Percentiles rank a stretch among this genome's conserved stretches.
phyloP scores from a whole-genome alignment of 2,797 vertebrate genomes.

The Hyperoplus lanceolatus region DNA sequence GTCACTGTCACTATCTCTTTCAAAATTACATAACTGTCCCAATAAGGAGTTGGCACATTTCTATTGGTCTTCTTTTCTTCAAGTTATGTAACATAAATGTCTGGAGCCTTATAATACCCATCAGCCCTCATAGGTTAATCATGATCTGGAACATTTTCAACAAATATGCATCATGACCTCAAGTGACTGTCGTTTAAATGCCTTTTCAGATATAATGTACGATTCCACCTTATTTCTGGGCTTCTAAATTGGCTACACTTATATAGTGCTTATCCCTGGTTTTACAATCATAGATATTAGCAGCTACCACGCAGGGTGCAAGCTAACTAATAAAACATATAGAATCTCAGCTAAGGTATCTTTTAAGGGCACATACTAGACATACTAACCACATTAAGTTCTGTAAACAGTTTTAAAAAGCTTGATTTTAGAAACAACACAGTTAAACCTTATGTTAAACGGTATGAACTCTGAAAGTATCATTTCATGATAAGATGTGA shows the following conservation, averaged over 20 bases:
- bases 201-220: neutral
- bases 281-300: too few relatives aligned
- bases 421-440: neutral
- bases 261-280: too few relatives aligned
- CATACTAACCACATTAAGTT: neutral
- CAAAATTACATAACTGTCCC: too few relatives aligned
- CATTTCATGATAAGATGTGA: neutral
- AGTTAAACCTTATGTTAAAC: neutral
- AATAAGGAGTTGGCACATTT: too few relatives aligned
- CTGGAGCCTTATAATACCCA: neutral
- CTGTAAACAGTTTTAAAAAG: neutral
- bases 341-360: neutral
- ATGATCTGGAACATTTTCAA: neutral
- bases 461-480: neutral
- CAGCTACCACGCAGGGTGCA: too few relatives aligned
- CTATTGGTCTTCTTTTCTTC: too few relatives aligned
- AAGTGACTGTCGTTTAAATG: neutral
- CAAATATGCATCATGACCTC: neutral
- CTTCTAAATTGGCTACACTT: too few relatives aligned
- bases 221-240: neutral
- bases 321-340: too few relatives aligned
- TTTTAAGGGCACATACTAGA: neutral
- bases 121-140: conserved; percentile 6
- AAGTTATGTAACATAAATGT: neutral
- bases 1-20: too few relatives aligned